Evolutionary conservation across 1,140 invertebrate species (phyloP), one percentile per base, ranked within the genome.

Genomic region (Caenorhabditis briggsae): DNA sequence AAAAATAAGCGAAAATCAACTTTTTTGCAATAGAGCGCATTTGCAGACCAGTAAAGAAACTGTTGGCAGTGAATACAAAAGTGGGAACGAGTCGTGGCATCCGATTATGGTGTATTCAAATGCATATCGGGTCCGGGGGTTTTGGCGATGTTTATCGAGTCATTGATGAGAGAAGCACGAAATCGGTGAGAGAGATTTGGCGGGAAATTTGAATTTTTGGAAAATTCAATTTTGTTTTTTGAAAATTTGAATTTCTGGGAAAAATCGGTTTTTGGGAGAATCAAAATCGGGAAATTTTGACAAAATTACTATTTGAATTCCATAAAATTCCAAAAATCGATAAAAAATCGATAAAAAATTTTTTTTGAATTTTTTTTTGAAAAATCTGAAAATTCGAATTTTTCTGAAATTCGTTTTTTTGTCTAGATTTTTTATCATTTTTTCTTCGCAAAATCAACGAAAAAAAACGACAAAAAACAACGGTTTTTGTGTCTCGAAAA

Each of bases 141-240:
- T 78, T 78, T 14, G 70, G 70, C 23, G 70, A 78, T n/a, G 70
- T 78, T 9, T 78, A 78, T 25, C 25, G 46, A n/a, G 70, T 78
- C 23, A 14, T 18, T 14, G 70, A 78, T 23, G 46, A 50, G n/a
- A 14, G 6, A 46, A 53, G 53, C 20, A 46, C 70, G 18, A 53
- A 78, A 53, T 5, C 5, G n/a, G 70, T 78, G 46, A 70, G 43
- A 14, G 18, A 14, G 65, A 9, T 70, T 41, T 46, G 46, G 16
- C 16, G 56, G 18, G n/a, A 8, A 58, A 53, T 53, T 53, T 16
- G 50, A 58, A 58, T 18, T 18, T 20, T 58, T 16, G 5, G 5
- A 11, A 56, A 56, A 12, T 56, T 56, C 8, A 56, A 56, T 56
- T 56, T 56, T 18, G 55, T 5, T 5, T 58, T 20, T 18, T 7